Evolutionary conservation across 1,140 invertebrate species (phyloP), one percentile per base, ranked within the genome.

Genomic region (Formica selysi): DNA sequence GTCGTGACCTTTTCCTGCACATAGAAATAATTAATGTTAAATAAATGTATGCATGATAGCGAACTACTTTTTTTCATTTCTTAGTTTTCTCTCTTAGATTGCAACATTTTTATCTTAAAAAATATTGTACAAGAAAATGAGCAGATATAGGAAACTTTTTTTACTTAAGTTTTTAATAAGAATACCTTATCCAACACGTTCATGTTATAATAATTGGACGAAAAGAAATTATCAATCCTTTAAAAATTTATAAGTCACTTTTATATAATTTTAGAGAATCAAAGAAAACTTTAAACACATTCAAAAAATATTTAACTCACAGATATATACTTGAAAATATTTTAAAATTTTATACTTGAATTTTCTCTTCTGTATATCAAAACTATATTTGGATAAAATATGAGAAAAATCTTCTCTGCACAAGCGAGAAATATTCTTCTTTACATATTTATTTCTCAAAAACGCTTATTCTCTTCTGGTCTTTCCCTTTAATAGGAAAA

Each of bases 1-100:
- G 38, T 83, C 90, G 86, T 88, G 89, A 87, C 78, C 86, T 88
- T 87, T 87, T 80, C 88, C 87, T 86, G 81, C 85, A 6, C 41
- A 51, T 29, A 73, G 13, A 48, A n/a, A 71, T 61, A 83, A 73
- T 36, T 61, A 68, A 59, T 22, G 44, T 44, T 79, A 51, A 83
- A 73, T 38, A 61, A 19, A 13, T 2, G 19, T 61, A 19, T 13
- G 19, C 13, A 71, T 10, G 32, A 71, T 6, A 59, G 13, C 4
- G 1, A 67, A 71, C 16, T 57, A 59, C 10, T 44, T 71, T 59
- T 11, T 6, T 6, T 59, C 3, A 57, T 70, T n/a, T 22, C 36
- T 32, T 22, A 7, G 7, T 51, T 71, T 71, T 71, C 11, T 3
- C 36, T 10, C 16, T 48, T 1, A 19, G 5, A 22, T 32, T 26